phyloP scores from a whole-genome alignment of 1,140 invertebrate species.

The Heterodera schachtii region DNA sequence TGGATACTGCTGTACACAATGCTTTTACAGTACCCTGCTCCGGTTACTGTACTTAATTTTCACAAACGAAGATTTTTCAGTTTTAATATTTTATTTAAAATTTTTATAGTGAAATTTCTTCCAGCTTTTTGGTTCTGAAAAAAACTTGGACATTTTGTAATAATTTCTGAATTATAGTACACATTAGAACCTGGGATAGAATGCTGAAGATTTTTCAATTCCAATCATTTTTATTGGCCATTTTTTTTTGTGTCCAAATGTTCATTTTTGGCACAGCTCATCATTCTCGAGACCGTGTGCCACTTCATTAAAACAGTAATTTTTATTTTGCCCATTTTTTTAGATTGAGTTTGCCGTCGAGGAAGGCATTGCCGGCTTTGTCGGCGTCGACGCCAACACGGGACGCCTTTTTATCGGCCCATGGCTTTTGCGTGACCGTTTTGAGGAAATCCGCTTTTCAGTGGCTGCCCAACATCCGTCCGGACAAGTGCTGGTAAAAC shows the following conservation, averaged over 20 bases:
- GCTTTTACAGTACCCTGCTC: background rate
- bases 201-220: background rate
- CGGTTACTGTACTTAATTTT: background rate
- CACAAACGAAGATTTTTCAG: background rate
- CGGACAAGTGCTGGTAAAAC: conserved; percentile 38
- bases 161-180: too few relatives aligned
- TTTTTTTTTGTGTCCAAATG: too few relatives aligned
- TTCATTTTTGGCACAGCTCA: too few relatives aligned
- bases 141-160: too few relatives aligned
- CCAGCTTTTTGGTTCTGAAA: too few relatives aligned
- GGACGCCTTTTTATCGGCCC: conserved; percentile 37
- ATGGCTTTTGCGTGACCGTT: conserved; percentile 41
- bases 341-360: conserved; percentile 43
- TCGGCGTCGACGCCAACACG: conserved; percentile 34
- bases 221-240: too few relatives aligned
- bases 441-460: conserved; percentile 51
- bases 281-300: too few relatives aligned
- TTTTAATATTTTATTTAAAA: background rate
- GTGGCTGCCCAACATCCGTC: conserved; percentile 25
- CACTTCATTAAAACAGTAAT: background rate
- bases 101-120: too few relatives aligned
- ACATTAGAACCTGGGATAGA: too few relatives aligned
- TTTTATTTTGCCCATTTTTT: background rate
- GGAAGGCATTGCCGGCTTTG: conserved; percentile 48
- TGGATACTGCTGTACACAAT: background rate